These are phyloP conservation scores for Smithornis capensis DNA, from an alignment of 2,113 vertebrate species.

Conservation along the genomic window DNA sequence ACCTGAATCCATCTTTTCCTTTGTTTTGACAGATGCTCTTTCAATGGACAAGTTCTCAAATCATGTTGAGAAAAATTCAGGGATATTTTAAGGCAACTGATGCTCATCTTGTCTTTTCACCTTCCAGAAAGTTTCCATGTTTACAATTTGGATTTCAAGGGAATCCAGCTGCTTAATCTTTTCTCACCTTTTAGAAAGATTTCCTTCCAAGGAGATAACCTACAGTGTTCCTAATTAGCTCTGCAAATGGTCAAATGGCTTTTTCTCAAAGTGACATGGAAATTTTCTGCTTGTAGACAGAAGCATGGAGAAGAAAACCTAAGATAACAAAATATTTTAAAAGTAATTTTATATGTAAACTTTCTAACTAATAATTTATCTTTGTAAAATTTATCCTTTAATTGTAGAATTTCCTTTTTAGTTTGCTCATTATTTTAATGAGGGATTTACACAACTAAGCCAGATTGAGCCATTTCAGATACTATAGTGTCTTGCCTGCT, in stretches of 20 bases:
- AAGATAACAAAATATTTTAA: not conserved
- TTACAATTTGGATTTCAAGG: constrained; percentile 74
- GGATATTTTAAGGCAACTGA: constrained; percentile 15
- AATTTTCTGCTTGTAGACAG: not conserved
- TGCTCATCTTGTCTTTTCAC: constrained; percentile 53
- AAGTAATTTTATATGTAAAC: not conserved
- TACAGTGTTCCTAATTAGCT: constrained; percentile 64
- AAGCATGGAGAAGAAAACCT: not conserved
- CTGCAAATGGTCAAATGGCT: constrained; percentile 55
- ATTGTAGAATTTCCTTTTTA: not conserved
- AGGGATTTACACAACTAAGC: not conserved
- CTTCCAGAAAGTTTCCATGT: constrained; percentile 56
- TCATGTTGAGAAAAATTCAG: not conserved
- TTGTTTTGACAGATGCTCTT: constrained; percentile 69
- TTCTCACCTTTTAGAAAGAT: constrained; percentile 69
- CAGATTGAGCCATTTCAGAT: not conserved
- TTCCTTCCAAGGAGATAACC: constrained; percentile 61
- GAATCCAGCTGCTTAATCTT: constrained; percentile 69
- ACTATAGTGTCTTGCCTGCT: not conserved
- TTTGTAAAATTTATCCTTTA: not conserved
- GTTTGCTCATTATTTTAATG: not conserved
- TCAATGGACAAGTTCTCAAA: constrained; percentile 35
- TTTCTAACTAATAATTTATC: not conserved
- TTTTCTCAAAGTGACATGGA: constrained; percentile 2
- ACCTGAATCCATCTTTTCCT: constrained; percentile 22